Conservation (phyloP, 2,113 vertebrate genomes). For the Nannobrachium achirus region DNA sequence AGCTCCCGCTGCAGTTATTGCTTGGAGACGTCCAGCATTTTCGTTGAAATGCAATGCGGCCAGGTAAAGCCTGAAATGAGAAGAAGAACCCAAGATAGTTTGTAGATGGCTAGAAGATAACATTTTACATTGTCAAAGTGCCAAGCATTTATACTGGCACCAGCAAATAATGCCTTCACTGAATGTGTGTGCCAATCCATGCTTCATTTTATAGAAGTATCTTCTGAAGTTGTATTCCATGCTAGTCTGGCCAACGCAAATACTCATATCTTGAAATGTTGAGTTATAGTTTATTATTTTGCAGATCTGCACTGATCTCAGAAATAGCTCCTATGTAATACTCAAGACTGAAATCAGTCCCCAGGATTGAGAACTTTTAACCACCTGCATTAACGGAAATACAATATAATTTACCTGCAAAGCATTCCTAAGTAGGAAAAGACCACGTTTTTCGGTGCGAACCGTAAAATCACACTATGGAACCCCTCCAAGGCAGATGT, state of each 20-base stretch:
- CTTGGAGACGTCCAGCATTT: background rate
- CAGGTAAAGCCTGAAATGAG: background rate
- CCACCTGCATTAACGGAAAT: background rate
- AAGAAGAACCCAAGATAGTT: background rate
- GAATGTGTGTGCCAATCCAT: background rate
- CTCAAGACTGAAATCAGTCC: no score
- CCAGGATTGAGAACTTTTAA: background rate
- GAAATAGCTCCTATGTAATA: no score
- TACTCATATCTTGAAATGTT: no score
- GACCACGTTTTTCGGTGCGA: background rate
- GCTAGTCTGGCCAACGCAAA: no score
- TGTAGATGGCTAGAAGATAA: no score
- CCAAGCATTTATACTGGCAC: no score
- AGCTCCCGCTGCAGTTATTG: background rate
- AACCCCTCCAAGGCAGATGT: background rate
- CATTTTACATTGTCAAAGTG: no score
- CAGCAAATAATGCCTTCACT: no score
- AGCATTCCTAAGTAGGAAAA: background rate
- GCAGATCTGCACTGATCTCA: no score
- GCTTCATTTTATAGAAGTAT: background rate
- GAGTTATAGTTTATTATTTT: no score
- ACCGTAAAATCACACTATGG: background rate
- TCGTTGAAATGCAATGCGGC: constrained; percentile 7
- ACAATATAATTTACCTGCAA: background rate
- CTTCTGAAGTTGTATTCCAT: background rate